These are phyloP conservation scores for Melanotaenia maccullochi DNA, from an alignment of 2,797 vertebrate species.

Conservation along the genomic window DNA sequence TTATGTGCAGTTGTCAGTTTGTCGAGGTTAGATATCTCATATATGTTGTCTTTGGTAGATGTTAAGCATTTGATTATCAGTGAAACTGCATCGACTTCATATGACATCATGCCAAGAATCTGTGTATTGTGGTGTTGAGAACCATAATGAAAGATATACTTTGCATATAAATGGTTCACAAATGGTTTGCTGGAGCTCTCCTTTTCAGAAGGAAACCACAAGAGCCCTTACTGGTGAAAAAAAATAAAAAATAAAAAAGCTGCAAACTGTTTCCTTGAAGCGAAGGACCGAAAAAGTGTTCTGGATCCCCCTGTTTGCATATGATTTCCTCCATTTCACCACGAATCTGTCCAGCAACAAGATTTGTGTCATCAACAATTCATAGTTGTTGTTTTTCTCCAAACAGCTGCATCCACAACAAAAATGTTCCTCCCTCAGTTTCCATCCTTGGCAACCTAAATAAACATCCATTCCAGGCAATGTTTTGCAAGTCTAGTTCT, in stretches of 20 bases:
- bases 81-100: slow-evolving; percentile 44
- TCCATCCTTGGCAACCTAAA: slow-evolving; percentile 47
- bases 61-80: slow-evolving; percentile 44
- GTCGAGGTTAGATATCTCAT: slow-evolving; percentile 11
- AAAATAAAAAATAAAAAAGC: neutral
- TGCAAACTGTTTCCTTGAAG: slow-evolving; percentile 33
- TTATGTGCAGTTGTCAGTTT: slow-evolving; percentile 23
- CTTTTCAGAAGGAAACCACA: slow-evolving; percentile 48
- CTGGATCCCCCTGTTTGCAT: slow-evolving; percentile 32
- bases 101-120: slow-evolving; percentile 47
- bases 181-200: slow-evolving; percentile 29
- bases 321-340: slow-evolving; percentile 26
- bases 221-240: slow-evolving; percentile 7
- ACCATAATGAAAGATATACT: slow-evolving; percentile 23
- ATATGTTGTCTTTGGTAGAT: slow-evolving; percentile 60
- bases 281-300: slow-evolving; percentile 28
- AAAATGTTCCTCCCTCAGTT: slow-evolving; percentile 44
- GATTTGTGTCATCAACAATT: slow-evolving; percentile 30
- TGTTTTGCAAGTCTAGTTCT: slow-evolving; percentile 37
- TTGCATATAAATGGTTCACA: slow-evolving; percentile 46
- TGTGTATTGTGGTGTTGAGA: slow-evolving; percentile 34
- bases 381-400: neutral
- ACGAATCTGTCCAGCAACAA: slow-evolving; percentile 29
- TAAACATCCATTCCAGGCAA: slow-evolving; percentile 40
- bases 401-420: slow-evolving; percentile 42